A percentile compares a stretch with the other conserved stretches of the same genome.
Evolutionary conservation across 2,113 vertebrate genomes (phyloP).

Genomic region (Meles meles): DNA sequence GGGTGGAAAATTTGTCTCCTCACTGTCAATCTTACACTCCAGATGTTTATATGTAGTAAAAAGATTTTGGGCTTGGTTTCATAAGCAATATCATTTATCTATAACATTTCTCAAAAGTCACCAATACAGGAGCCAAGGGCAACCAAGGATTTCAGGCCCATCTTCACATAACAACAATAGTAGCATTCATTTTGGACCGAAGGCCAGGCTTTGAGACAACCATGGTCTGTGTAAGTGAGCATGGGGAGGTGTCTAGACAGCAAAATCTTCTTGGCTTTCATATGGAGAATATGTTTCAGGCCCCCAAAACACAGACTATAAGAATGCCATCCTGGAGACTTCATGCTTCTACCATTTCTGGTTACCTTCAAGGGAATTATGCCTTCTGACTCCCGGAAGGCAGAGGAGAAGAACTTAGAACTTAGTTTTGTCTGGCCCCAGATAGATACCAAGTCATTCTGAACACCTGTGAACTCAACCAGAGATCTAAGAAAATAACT

Average conservation of each 20-base stretch:
- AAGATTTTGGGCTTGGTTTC: conserved; percentile 60
- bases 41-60: conserved; percentile 66
- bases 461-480: neutral
- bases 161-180: conserved; percentile 60
- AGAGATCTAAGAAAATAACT: neutral
- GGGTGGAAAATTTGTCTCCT: neutral
- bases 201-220: conserved; percentile 43
- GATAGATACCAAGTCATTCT: neutral
- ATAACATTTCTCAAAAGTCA: conserved; percentile 66
- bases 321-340: conserved; percentile 25
- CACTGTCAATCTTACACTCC: conserved; percentile 20
- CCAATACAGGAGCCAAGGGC: conserved; percentile 65
- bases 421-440: neutral
- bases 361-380: conserved; percentile 15
- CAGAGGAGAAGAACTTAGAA: neutral
- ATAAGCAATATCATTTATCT: conserved; percentile 52
- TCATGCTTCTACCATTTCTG: neutral
- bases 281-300: conserved; percentile 52
- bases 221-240: conserved; percentile 64
- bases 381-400: neutral
- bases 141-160: conserved; percentile 47
- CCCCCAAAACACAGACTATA: conserved; percentile 61
- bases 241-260: conserved; percentile 49
- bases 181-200: conserved; percentile 65
- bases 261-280: conserved; percentile 56